Evolutionary conservation across 1,140 invertebrate genomes (phyloP), one percentile per base, ranked within the genome.

Genomic region (Bombus terrestris): DNA sequence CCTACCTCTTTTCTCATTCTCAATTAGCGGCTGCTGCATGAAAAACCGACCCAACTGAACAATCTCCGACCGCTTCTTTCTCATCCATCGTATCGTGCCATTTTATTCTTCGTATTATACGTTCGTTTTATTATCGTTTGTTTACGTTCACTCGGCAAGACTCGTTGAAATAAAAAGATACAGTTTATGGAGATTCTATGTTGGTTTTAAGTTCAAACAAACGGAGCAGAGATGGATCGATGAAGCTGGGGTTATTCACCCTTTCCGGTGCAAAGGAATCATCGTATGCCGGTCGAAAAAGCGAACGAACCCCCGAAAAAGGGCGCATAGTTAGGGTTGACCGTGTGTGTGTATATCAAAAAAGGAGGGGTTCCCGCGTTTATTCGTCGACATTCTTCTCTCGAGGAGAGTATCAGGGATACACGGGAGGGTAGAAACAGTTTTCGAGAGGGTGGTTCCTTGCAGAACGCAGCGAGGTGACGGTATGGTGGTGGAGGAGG

Each of bases 1-100:
- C 90, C 89, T 89, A 89, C 79, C 91, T 85, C 83, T 84, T 82
- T 75, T 69, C 39, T 68, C 62, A 81, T 89, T 87, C 43, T 68
- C 39, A 43, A 66, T 77, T 87, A 71, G 28, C 35, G 41, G 41
- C 62, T 35, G n/a, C 81, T 25, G 59, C 81, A 43, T 53, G 81
- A 77, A 76, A 83, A 78, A 78, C 35, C 43, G 4, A 22, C n/a
- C 28, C 25, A n/a, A 53, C 25, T 32, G 39, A 69, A 35, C 22
- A 37, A 28, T 35, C 25, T 76, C 47, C 59, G 59, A 62, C 32
- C 25, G 13, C 1, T 28, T 41, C n/a, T 12, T 4, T 28, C 22
- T 41, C 75, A 18, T 43, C 35, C 22, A n/a, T 37, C 32, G 32
- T 76, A 25, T 37, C 43, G 13, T 22, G 3, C 35, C n/a, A 15